A percentile compares a stretch with the other conserved stretches of the same genome.
phyloP scores from a whole-genome alignment of 2,797 vertebrate genomes.

The Cynodonichthys magdalenae region DNA sequence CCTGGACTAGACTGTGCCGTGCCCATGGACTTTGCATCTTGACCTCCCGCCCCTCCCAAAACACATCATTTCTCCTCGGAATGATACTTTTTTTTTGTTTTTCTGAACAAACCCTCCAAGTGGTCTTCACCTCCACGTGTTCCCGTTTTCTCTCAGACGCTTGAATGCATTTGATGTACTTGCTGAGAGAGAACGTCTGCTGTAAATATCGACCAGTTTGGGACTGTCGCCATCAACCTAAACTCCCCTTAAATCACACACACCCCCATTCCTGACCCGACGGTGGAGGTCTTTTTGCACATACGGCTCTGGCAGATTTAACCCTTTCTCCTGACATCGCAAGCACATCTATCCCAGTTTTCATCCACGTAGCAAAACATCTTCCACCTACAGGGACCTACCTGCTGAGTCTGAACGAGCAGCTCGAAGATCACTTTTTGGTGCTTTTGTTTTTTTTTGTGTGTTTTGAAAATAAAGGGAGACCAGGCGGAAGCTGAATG shows the following conservation, averaged over 20 bases:
- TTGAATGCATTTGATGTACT: conserved; percentile 39
- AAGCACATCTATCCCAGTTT: conserved; percentile 74
- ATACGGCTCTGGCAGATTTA: conserved; percentile 87
- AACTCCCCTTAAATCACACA: conserved; percentile 35
- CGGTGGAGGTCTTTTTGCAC: conserved; percentile 87
- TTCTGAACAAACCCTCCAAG: conserved; percentile 38
- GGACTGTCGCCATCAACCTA: conserved; percentile 59
- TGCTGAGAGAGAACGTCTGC: conserved; percentile 36
- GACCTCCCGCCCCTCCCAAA: conserved; percentile 33
- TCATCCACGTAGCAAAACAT: conserved; percentile 44
- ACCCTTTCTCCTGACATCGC: conserved; percentile 72
- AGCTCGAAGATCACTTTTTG: conserved; percentile 57
- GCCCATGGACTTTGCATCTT: conserved; percentile 65
- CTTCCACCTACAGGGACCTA: conserved; percentile 17
- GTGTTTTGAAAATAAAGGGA: conserved; percentile 68
- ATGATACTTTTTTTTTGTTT: conserved; percentile 31
- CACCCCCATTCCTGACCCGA: conserved; percentile 18
- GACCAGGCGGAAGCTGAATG: conserved; percentile 61
- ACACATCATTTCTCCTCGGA: conserved; percentile 45
- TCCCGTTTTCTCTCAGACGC: conserved; percentile 35
- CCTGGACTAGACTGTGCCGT: conserved; percentile 31
- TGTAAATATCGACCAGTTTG: conserved; percentile 19
- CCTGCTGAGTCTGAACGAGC: conserved; percentile 31
- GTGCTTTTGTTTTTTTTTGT: conserved; percentile 83
- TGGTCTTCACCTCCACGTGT: conserved; percentile 40